phyloP scores from a whole-genome alignment of 2,113 vertebrate species.

The Scolopax mira region DNA sequence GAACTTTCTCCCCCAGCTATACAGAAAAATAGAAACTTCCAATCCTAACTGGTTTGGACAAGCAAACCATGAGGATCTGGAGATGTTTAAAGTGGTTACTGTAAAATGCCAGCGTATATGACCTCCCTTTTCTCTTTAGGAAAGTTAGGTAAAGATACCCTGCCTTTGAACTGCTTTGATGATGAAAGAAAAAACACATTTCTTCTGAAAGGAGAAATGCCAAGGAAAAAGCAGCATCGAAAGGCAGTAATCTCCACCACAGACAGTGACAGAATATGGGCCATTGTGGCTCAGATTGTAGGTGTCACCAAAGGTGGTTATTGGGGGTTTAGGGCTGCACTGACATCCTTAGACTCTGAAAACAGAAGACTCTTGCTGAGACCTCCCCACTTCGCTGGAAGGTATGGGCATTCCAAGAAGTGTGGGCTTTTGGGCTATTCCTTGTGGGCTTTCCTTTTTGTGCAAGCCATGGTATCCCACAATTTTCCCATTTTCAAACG shows the following conservation, averaged over 20 bases:
- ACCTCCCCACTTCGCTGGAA: not conserved
- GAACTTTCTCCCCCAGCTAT: not conserved
- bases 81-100: not conserved
- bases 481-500: not conserved
- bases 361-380: not conserved
- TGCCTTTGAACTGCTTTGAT: not conserved
- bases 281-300: not conserved
- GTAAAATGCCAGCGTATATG: not conserved
- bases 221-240: not conserved
- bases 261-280: not conserved
- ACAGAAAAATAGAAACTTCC: constrained; percentile 15
- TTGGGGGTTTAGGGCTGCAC: no score
- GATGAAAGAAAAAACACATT: not conserved
- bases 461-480: not conserved
- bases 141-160: not conserved
- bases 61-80: not conserved
- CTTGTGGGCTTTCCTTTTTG: not conserved
- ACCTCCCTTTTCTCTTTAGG: not conserved
- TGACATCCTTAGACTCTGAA: not conserved
- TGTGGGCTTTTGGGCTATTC: not conserved
- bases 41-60: not conserved
- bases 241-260: not conserved
- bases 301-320: not conserved
- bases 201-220: not conserved
- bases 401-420: not conserved